Evolutionary conservation across 2,888 invertebrate genomes (phyloP).

Genomic region (Heliconius ismenius): DNA sequence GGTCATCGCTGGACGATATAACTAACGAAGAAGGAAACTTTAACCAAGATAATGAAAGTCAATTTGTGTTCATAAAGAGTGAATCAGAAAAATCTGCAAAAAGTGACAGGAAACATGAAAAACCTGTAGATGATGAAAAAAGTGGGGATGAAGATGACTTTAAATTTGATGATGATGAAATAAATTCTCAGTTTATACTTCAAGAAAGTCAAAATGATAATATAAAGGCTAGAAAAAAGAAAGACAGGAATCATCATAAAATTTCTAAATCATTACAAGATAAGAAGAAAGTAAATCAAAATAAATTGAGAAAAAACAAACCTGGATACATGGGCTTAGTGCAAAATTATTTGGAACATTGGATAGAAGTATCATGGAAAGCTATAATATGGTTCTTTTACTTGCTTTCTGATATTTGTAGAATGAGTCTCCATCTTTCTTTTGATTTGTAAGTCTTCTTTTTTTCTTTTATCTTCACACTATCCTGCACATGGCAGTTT

Average conservation of each 20-base stretch:
- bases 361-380: slow-evolving; percentile 82
- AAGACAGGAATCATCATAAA: slow-evolving; percentile 74
- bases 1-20: slow-evolving; percentile 83
- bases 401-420: slow-evolving; percentile 89
- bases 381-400: slow-evolving; percentile 89
- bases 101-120: slow-evolving; percentile 69
- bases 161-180: slow-evolving; percentile 65
- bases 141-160: slow-evolving; percentile 60
- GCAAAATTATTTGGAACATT: slow-evolving; percentile 76
- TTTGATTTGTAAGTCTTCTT: slow-evolving; percentile 86
- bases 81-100: slow-evolving; percentile 67
- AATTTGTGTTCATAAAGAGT: slow-evolving; percentile 75
- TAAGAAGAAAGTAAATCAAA: slow-evolving; percentile 74
- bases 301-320: slow-evolving; percentile 69
- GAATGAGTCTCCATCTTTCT: slow-evolving; percentile 87
- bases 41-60: slow-evolving; percentile 65
- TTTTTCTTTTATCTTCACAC: not conserved
- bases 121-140: slow-evolving; percentile 60
- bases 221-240: slow-evolving; percentile 70
- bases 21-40: slow-evolving; percentile 69
- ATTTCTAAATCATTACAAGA: slow-evolving; percentile 64
- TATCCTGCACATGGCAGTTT: not conserved
- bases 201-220: slow-evolving; percentile 66
- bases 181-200: slow-evolving; percentile 62
- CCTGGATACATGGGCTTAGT: slow-evolving; percentile 72